phyloP scores from a whole-genome alignment of 2,888 invertebrate species.

The Pelosia muscerda region DNA sequence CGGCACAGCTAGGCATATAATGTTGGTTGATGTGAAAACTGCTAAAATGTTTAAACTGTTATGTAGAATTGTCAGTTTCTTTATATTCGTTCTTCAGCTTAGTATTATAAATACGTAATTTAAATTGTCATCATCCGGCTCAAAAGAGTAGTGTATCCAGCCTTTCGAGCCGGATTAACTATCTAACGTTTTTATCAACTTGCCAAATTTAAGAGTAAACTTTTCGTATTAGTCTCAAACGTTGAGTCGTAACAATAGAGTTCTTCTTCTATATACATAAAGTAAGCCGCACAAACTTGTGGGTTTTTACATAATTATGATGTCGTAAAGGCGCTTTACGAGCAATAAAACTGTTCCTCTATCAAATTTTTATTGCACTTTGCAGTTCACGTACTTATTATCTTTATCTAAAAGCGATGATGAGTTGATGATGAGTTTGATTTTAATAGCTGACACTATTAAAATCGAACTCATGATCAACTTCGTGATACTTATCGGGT shows the following conservation, averaged over 20 bases:
- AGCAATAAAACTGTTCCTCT: constrained; percentile 48
- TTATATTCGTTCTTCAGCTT: no score
- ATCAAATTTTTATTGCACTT: constrained; percentile 45
- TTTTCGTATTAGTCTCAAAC: constrained; percentile 29
- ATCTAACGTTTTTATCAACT: constrained; percentile 36
- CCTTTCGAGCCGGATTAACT: background rate
- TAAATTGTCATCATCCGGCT: no score
- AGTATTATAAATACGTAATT: no score
- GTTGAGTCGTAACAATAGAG: constrained; percentile 10
- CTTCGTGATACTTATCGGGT: background rate
- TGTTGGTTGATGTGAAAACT: no score
- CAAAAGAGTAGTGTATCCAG: no score
- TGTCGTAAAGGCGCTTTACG: constrained; percentile 50
- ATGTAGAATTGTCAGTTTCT: no score
- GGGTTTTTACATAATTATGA: constrained; percentile 42
- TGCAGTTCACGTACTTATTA: constrained; percentile 11
- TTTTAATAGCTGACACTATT: background rate
- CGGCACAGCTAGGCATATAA: no score
- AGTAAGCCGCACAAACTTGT: constrained; percentile 27
- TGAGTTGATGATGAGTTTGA: no score
- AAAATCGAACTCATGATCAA: background rate
- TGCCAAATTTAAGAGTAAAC: constrained; percentile 31
- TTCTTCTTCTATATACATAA: constrained; percentile 30
- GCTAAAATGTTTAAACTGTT: no score
- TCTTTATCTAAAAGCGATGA: constrained; percentile 2